Conservation (phyloP, 2,113 vertebrate genomes). For the Nettapus auritus region DNA sequence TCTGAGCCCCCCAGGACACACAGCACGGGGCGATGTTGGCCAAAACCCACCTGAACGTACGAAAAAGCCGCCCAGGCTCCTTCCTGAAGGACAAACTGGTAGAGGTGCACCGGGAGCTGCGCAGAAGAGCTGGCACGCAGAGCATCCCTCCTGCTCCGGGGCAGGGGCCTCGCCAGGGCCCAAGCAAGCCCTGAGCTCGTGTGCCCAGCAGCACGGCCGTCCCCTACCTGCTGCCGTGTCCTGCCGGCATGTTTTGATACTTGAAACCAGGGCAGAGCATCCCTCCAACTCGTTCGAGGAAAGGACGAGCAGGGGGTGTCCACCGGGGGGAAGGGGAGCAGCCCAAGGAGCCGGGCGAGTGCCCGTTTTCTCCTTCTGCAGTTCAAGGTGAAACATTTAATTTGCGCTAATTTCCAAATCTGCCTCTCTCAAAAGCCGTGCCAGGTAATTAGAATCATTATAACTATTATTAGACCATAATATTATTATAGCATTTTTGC, state of each 20-base stretch:
- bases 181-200: rapidly evolving
- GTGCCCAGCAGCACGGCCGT: rapidly evolving
- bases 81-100: background rate
- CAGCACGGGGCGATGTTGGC: background rate
- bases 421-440: conserved; percentile 64
- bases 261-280: background rate
- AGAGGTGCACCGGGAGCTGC: background rate
- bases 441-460: conserved; percentile 76
- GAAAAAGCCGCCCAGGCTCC: background rate
- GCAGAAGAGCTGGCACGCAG: background rate
- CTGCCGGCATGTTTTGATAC: background rate
- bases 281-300: background rate
- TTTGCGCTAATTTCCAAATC: conserved; percentile 34
- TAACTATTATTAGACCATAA: conserved; percentile 78
- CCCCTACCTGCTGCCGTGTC: background rate
- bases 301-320: background rate
- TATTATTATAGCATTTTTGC: conserved; percentile 75
- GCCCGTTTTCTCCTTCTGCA: conserved; percentile 1
- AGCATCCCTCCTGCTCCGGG: background rate
- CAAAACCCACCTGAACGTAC: background rate
- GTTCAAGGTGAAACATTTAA: conserved; percentile 64
- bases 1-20: background rate
- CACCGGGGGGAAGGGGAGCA: rapidly evolving
- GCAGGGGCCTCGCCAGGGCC: background rate
- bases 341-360: background rate